Percentiles rank a stretch among this genome's conserved stretches.
phyloP scores from a whole-genome alignment of 2,888 invertebrate genomes.

The Julus scanicus region DNA sequence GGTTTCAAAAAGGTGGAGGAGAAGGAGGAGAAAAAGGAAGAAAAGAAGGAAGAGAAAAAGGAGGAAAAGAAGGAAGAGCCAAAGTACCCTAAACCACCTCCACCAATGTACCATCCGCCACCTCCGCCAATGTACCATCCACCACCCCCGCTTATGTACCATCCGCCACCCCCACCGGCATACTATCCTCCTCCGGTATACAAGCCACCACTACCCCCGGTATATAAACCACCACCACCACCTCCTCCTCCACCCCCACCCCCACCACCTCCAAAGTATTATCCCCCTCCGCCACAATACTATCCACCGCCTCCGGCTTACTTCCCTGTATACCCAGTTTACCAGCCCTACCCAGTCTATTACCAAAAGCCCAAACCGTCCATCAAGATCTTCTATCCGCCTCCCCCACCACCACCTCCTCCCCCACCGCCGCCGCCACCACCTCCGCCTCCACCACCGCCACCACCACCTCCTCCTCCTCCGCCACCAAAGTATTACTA shows the following conservation, averaged over 20 bases:
- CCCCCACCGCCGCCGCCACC: constrained; percentile 34
- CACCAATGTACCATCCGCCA: background rate
- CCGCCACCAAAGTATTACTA: constrained; percentile 28
- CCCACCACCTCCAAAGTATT: background rate
- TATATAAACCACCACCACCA: constrained; percentile 14
- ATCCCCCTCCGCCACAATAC: background rate
- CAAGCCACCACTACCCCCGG: background rate
- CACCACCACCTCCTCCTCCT: constrained; percentile 7
- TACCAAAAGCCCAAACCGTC: background rate
- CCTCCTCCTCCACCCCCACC: background rate
- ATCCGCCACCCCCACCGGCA: background rate
- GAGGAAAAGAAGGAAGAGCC: background rate
- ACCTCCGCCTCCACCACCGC: background rate
- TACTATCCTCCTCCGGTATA: background rate
- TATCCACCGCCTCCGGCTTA: background rate
- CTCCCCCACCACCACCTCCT: background rate
- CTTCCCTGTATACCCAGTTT: background rate
- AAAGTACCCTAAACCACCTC: background rate
- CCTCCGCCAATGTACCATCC: background rate
- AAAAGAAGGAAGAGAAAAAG: background rate
- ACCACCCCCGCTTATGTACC: background rate
- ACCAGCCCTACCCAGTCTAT: background rate
- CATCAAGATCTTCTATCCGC: background rate
- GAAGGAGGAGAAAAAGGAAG: background rate
- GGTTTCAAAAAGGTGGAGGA: background rate